Percentiles rank a stretch among this genome's conserved stretches.
phyloP scores from a whole-genome alignment of 2,888 invertebrate species.

The Drosophila koepferae region DNA sequence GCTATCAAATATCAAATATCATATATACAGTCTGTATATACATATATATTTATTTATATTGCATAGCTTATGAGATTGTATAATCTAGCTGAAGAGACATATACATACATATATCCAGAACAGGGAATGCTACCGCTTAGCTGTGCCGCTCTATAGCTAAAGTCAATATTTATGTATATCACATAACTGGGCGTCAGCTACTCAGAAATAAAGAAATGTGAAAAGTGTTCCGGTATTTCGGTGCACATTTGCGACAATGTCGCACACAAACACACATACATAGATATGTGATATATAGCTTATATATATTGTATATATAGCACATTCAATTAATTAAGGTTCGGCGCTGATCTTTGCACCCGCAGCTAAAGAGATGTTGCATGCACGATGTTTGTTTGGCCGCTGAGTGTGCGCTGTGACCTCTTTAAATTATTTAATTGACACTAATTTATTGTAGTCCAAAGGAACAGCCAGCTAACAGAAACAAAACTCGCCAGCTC shows the following conservation, averaged over 20 bases:
- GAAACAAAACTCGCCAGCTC: slow-evolving; percentile 41
- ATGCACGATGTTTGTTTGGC: slow-evolving; percentile 11
- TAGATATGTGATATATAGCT: not conserved
- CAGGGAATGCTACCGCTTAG: not conserved
- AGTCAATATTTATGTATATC: not conserved
- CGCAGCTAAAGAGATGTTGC: slow-evolving; percentile 48
- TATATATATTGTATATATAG: not conserved
- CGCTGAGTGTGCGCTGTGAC: slow-evolving; percentile 68
- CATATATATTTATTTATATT: not conserved
- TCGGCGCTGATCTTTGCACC: slow-evolving; percentile 81
- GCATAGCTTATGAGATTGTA: not conserved
- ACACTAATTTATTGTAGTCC: slow-evolving; percentile 84
- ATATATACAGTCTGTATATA: not conserved
- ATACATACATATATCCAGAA: not conserved
- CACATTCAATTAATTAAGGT: slow-evolving; percentile 77
- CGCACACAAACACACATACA: slow-evolving; percentile 2
- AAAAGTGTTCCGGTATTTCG: slow-evolving; percentile 45
- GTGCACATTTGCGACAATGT: slow-evolving; percentile 9
- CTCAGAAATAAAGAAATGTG: slow-evolving; percentile 16
- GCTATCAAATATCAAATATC: not conserved
- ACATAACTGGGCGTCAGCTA: slow-evolving; percentile 37
- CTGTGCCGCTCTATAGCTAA: not conserved
- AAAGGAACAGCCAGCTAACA: slow-evolving; percentile 43
- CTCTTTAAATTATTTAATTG: slow-evolving; percentile 85
- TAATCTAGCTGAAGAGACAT: too few species aligned